Evolutionary conservation across 2,888 invertebrate genomes (phyloP).

Genomic region (Blera fallax): DNA sequence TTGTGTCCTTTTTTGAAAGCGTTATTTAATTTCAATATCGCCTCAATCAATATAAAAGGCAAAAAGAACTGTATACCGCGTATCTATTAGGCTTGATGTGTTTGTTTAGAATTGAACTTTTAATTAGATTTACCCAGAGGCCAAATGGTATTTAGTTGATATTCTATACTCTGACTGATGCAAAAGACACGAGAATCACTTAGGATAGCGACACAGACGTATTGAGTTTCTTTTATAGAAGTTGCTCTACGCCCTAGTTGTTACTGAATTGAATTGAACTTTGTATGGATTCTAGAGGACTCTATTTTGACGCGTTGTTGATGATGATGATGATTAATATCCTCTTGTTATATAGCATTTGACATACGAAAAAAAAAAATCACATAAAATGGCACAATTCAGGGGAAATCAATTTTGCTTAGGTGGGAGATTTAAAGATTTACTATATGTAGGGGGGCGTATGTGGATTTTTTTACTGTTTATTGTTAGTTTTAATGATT

Average conservation of each 20-base stretch:
- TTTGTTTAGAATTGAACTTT: conserved; percentile 54
- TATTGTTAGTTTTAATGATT: neutral
- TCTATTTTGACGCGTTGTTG: conserved; percentile 1
- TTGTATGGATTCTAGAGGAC: conserved; percentile 39
- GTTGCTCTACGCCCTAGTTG: neutral
- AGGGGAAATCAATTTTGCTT: neutral
- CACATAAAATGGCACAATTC: neutral
- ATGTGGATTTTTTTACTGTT: neutral
- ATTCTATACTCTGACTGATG: conserved; percentile 25
- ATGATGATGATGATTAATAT: conserved; percentile 30
- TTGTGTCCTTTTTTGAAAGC: neutral
- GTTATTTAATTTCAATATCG: conserved; percentile 8
- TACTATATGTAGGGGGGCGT: neutral
- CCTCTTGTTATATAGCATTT: neutral
- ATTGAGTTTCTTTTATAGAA: neutral
- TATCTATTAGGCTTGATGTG: conserved; percentile 20
- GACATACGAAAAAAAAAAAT: neutral
- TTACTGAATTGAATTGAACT: neutral
- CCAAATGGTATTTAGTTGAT: conserved; percentile 32
- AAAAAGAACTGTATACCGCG: neutral
- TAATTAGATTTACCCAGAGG: conserved; percentile 58
- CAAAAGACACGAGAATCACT: neutral
- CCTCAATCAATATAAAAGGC: neutral
- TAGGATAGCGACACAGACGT: neutral
- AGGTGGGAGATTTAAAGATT: conserved; percentile 1